Conservation (phyloP, 2,888 invertebrate genomes). For the Conistra vaccinii region DNA sequence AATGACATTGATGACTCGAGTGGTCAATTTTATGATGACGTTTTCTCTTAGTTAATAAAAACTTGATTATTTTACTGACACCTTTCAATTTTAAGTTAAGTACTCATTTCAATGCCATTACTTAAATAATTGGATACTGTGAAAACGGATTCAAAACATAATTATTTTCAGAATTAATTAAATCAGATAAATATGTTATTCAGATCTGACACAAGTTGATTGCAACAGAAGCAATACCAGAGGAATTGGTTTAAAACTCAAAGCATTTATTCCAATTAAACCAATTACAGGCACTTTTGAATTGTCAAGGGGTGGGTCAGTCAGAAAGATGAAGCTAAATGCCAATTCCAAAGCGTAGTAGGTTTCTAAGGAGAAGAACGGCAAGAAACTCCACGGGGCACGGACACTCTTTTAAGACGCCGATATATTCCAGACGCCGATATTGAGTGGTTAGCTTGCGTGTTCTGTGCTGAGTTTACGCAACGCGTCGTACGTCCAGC, state of each 20-base stretch:
- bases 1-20: constrained; percentile 19
- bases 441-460: too few relatives aligned
- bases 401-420: background rate
- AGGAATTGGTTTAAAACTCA: background rate
- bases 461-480: too few relatives aligned
- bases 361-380: background rate
- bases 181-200: background rate
- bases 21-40: background rate
- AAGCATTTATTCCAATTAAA: background rate
- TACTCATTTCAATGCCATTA: background rate
- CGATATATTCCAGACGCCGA: too few relatives aligned
- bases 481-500: too few relatives aligned
- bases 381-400: background rate
- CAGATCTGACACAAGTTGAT: background rate
- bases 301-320: background rate
- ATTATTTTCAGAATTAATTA: background rate
- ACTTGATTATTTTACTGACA: background rate
- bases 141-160: background rate
- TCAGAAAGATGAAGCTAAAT: background rate
- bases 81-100: background rate
- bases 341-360: background rate
- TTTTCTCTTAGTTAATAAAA: constrained; percentile 23
- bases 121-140: constrained; percentile 7
- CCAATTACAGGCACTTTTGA: background rate
- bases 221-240: background rate